These are phyloP conservation scores for Petrolisthes manimaculis DNA, from an alignment of 2,888 invertebrate genomes.

Conservation along the genomic window DNA sequence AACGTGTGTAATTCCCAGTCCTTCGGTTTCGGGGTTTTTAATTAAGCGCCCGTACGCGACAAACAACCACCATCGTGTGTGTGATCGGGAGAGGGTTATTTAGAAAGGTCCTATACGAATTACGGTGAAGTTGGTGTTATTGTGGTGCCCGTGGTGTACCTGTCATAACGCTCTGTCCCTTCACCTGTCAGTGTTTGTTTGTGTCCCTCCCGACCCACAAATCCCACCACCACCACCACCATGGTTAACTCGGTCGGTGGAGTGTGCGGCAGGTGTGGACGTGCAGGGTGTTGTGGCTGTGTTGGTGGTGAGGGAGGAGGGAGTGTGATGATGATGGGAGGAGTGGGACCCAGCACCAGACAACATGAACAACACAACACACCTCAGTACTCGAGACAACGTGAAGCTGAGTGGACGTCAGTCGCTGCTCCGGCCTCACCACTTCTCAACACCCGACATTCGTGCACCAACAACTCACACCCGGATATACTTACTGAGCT, in stretches of 20 bases:
- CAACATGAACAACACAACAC: not conserved
- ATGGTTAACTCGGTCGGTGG: constrained; percentile 29
- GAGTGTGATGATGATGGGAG: not conserved
- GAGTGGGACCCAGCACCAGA: not conserved
- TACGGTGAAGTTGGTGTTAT: no score
- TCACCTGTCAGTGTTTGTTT: not conserved
- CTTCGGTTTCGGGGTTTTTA: no score
- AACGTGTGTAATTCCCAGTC: no score
- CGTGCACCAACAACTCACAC: constrained; percentile 53
- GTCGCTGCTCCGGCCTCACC: constrained; percentile 16
- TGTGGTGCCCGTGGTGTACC: no score
- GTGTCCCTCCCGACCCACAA: not conserved
- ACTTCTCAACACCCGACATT: constrained; percentile 33
- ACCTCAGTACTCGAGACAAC: constrained; percentile 42
- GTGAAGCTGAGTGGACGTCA: constrained; percentile 11
- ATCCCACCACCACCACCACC: not conserved
- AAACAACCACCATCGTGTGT: no score
- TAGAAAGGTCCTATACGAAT: no score
- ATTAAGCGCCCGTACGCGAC: no score
- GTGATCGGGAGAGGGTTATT: no score
- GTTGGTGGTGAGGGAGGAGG: constrained; percentile 37
- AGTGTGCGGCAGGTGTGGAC: constrained; percentile 17
- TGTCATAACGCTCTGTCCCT: no score
- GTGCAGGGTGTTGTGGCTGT: constrained; percentile 32
- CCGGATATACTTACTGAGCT: constrained; percentile 48